Evolutionary conservation across 1,140 invertebrate species (phyloP).

Genomic region (Drosophila ironensis): DNA sequence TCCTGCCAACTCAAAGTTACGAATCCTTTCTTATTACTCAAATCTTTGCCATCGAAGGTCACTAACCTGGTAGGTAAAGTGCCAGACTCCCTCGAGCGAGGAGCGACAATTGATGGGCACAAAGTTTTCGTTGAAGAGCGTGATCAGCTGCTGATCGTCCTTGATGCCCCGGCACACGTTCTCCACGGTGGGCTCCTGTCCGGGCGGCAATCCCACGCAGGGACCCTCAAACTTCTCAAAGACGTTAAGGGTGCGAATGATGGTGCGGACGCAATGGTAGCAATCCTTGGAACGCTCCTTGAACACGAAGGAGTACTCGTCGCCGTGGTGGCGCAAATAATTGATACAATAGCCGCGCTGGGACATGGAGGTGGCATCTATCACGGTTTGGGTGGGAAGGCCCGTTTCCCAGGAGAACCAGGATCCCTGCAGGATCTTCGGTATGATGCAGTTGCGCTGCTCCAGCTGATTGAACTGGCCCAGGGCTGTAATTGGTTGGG

Average conservation of each 20-base stretch:
- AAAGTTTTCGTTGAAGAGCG: slow-evolving; percentile 95
- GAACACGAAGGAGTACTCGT: slow-evolving; percentile 94
- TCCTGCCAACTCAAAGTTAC: no score
- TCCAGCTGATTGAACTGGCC: slow-evolving; percentile 62
- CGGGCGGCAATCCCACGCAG: slow-evolving; percentile 87
- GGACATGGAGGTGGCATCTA: slow-evolving; percentile 90
- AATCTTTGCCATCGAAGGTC: neutral
- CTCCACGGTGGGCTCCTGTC: slow-evolving; percentile 87
- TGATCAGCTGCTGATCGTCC: slow-evolving; percentile 90
- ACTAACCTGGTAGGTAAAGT: slow-evolving; percentile 93
- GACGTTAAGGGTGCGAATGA: slow-evolving; percentile 94
- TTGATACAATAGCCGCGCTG: slow-evolving; percentile 88
- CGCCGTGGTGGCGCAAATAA: slow-evolving; percentile 87
- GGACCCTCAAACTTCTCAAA: slow-evolving; percentile 92
- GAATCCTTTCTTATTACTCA: no score
- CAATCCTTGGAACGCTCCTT: slow-evolving; percentile 85
- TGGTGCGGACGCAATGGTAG: slow-evolving; percentile 92
- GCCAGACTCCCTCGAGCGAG: slow-evolving; percentile 96
- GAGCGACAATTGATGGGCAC: slow-evolving; percentile 95
- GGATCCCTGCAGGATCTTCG: slow-evolving; percentile 89
- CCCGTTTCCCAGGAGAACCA: slow-evolving; percentile 97
- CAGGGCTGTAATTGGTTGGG: slow-evolving; percentile 11
- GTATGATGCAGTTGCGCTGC: slow-evolving; percentile 85
- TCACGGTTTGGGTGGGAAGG: slow-evolving; percentile 90
- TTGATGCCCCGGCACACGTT: slow-evolving; percentile 89